Evolutionary conservation across 1,140 invertebrate genomes (phyloP).

Genomic region (Drosophila eugracilis): DNA sequence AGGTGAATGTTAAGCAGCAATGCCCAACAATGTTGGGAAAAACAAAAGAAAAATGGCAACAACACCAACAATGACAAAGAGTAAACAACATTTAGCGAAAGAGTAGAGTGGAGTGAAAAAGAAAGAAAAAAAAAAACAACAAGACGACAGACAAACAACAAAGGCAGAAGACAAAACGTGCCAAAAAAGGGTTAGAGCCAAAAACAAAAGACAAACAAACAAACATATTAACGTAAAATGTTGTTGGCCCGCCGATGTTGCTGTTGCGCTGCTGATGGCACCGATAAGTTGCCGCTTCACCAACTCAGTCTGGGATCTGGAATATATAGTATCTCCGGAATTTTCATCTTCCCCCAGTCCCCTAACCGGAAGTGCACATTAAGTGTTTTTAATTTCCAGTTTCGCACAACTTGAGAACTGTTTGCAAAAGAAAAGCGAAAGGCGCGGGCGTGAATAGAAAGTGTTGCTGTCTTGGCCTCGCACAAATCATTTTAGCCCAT

Average conservation of each 20-base stretch:
- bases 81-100: slow-evolving; percentile 80
- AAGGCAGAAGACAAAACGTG: slow-evolving; percentile 41
- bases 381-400: slow-evolving; percentile 79
- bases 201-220: slow-evolving; percentile 75
- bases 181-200: slow-evolving; percentile 57
- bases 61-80: slow-evolving; percentile 75
- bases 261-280: slow-evolving; percentile 37
- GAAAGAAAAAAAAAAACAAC: slow-evolving; percentile 20
- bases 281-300: slow-evolving; percentile 33
- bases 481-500: slow-evolving; percentile 45
- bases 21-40: slow-evolving; percentile 62
- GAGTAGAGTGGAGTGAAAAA: slow-evolving; percentile 12
- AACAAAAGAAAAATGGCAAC: slow-evolving; percentile 74
- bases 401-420: slow-evolving; percentile 71
- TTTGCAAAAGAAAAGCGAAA: slow-evolving; percentile 46
- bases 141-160: slow-evolving; percentile 17
- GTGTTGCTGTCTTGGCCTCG: slow-evolving; percentile 37
- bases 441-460: slow-evolving; percentile 45
- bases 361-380: slow-evolving; percentile 72
- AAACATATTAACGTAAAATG: slow-evolving; percentile 80
- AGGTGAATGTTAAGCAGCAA: slow-evolving; percentile 79
- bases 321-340: slow-evolving; percentile 8
- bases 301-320: slow-evolving; percentile 16
- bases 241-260: slow-evolving; percentile 43
- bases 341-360: slow-evolving; percentile 29